phyloP scores from a whole-genome alignment of 2,888 invertebrate species.

The Phytoseiulus persimilis region DNA sequence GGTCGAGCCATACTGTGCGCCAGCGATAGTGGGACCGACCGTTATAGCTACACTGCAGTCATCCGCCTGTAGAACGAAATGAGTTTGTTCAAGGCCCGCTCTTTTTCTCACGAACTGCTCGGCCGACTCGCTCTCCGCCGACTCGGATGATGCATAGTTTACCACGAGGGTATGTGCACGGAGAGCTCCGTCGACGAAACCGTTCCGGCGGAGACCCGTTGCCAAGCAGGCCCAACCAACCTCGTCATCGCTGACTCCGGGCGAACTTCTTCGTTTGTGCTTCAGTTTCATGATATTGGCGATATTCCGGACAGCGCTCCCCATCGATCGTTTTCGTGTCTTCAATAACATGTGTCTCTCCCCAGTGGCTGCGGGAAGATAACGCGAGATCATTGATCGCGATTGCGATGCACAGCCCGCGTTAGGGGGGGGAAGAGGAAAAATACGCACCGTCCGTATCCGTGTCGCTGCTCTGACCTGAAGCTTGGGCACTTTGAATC shows the following conservation, averaged over 20 bases:
- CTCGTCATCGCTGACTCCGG: constrained; percentile 36
- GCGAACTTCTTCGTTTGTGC: constrained; percentile 16
- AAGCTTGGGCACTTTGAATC: constrained; percentile 22
- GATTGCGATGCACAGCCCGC: too few relatives aligned
- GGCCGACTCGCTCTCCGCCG: not conserved
- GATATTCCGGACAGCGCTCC: constrained; percentile 31
- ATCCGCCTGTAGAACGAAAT: constrained; percentile 13
- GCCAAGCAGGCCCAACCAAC: too few relatives aligned
- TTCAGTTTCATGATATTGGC: constrained; percentile 36
- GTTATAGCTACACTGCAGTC: constrained; percentile 18
- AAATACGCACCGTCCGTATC: constrained; percentile 5
- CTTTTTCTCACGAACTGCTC: not conserved
- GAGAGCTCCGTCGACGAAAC: not conserved
- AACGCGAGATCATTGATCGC: too few relatives aligned
- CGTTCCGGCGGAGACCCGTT: too few relatives aligned
- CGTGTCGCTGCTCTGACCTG: constrained; percentile 35
- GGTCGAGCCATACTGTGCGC: constrained; percentile 16
- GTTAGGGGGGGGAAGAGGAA: not conserved
- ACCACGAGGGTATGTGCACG: not conserved
- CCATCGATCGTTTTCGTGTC: constrained; percentile 18
- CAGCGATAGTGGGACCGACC: constrained; percentile 10
- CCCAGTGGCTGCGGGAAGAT: not conserved
- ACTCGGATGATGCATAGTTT: not conserved
- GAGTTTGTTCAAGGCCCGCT: not conserved
- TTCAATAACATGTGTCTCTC: constrained; percentile 12